Evolutionary conservation across 1,140 invertebrate genomes (phyloP).

Genomic region (Trichonephila clavata): DNA sequence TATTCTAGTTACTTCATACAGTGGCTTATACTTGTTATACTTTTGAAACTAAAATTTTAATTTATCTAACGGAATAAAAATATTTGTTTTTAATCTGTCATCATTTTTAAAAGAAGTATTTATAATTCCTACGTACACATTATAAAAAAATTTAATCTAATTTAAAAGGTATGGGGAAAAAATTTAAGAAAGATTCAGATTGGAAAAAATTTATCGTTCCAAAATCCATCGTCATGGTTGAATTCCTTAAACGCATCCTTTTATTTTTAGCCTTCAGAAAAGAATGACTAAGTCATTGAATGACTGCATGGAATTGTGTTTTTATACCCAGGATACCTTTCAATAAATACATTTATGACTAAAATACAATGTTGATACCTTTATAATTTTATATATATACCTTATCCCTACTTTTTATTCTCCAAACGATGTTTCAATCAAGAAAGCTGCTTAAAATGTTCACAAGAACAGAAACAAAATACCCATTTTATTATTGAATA

Average conservation of each 20-base stretch:
- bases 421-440: not conserved
- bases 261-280: not conserved
- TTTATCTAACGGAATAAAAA: no score
- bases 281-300: not conserved
- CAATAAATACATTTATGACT: not conserved
- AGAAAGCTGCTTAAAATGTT: not conserved
- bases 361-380: not conserved
- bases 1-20: no score
- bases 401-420: not conserved
- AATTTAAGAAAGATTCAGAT: no score
- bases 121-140: no score
- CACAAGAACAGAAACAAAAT: not conserved
- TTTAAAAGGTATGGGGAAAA: no score
- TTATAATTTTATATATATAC: not conserved
- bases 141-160: no score
- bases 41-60: no score
- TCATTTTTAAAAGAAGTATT: no score
- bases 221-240: not conserved
- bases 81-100: no score
- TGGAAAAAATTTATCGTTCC: no score
- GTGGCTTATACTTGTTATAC: no score
- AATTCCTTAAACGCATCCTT: not conserved
- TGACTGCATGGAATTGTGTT: not conserved
- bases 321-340: not conserved
- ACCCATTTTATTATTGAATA: not conserved